Base-by-base conservation (phyloP, 2,797 vertebrate genomes). In the Buceros bicornis region DNA sequence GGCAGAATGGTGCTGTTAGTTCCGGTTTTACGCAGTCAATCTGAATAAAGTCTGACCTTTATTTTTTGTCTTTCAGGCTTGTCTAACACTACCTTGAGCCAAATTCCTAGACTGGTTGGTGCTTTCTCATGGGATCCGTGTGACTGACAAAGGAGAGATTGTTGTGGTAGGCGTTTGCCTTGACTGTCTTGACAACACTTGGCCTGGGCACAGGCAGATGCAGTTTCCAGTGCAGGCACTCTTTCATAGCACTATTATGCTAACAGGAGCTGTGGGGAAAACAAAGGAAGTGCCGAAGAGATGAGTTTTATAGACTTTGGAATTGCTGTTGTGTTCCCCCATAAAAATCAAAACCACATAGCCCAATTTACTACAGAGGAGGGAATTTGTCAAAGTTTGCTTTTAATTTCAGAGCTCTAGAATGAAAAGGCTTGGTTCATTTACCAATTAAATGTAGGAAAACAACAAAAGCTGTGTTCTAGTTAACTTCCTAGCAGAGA, bases 141-240 rank as follows among this genome's bases (percentile, higher is more conserved):
- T 66, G 84, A 84, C 72, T 60, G 91, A 96, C 90, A 96, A 94
- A 95, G 90, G 57, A 74, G 86, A 91, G 76, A 28, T 84, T 94
- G 82, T 94, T 97, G 89, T 93, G 90, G 92, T 96, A 93, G 87
- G 89, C 62, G 3, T 81, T 94, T 91, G 70, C 61, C 45, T 94
- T 85, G 50, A 65, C 92, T 93, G 56, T 85, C 88, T 80, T 90
- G 45, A 67, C 83, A 83, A 25, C 72, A 3, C 48, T 95, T 92
- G 89, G 72, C 81, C 7, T 16, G 53, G 67, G 25, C 69, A 67
- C 33, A 91, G 51, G 33, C 57, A 72, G 62, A 70, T 84, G 82
- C n/a, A 48, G 18, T 78, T 95, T 81, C 62, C 47, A 82, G 4
- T 29, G 31, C 65, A 90, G 62, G 31, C 20, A 1, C 7, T 8